These are phyloP conservation scores for Axis porcinus DNA, from an alignment of 2,113 vertebrate species.

Conservation along the genomic window DNA sequence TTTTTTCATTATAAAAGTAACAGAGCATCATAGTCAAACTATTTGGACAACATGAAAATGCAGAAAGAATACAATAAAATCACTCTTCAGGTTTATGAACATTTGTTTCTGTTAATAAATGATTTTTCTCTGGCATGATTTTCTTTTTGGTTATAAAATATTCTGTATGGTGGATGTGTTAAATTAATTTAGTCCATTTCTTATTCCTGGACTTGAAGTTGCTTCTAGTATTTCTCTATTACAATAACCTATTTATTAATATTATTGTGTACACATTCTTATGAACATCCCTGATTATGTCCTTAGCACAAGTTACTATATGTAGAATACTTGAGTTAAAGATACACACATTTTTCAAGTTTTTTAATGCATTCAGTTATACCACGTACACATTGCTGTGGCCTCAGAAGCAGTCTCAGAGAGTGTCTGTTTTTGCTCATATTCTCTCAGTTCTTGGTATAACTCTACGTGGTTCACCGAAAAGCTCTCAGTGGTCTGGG, in stretches of 20 bases:
- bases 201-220: not conserved
- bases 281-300: not conserved
- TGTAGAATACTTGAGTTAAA: not conserved
- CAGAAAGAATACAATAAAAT: not conserved
- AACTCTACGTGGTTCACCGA: not conserved
- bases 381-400: not conserved
- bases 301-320: not conserved
- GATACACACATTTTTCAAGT: not conserved
- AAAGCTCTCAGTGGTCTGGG: not conserved
- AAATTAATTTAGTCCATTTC: conserved; percentile 8
- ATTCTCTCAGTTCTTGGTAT: not conserved
- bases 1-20: not conserved
- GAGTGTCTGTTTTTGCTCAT: not conserved
- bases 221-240: not conserved
- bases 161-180: not conserved
- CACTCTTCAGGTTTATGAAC: not conserved
- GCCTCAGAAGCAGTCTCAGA: not conserved
- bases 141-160: conserved; percentile 19
- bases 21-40: not conserved
- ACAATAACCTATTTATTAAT: not conserved
- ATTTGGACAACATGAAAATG: not conserved
- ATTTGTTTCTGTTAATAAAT: conserved; percentile 22
- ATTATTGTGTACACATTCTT: not conserved
- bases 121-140: not conserved
- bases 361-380: conserved; percentile 17